These are phyloP conservation scores for Xiphophorus maculatus DNA, from an alignment of 2,113 vertebrate genomes.

Conservation along the genomic window DNA sequence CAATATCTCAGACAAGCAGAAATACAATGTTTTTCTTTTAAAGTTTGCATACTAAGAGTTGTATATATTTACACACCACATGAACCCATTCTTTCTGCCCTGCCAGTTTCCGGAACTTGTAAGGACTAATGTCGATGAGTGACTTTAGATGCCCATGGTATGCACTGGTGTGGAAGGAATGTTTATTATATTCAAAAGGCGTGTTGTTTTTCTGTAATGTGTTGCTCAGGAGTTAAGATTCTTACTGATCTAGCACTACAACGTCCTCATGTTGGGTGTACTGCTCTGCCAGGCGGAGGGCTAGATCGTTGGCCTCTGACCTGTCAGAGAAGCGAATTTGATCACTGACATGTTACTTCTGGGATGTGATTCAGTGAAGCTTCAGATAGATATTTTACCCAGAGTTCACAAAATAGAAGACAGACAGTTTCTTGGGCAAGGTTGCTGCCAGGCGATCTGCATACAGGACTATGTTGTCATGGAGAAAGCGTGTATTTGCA, in stretches of 20 bases:
- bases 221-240: not conserved
- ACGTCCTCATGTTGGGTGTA: slow-evolving; percentile 89
- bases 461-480: slow-evolving; percentile 90
- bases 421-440: slow-evolving; percentile 84
- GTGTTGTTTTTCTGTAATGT: not conserved
- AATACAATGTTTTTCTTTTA: not conserved
- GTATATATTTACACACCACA: slow-evolving; percentile 85
- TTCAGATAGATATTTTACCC: slow-evolving; percentile 80
- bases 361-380: too few relatives aligned
- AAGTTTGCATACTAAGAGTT: slow-evolving; percentile 15
- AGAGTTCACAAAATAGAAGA: slow-evolving; percentile 96
- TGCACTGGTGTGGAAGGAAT: slow-evolving; percentile 80
- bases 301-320: slow-evolving; percentile 95
- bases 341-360: not conserved
- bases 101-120: slow-evolving; percentile 92
- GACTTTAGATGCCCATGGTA: slow-evolving; percentile 95
- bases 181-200: slow-evolving; percentile 19
- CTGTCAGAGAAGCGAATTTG: slow-evolving; percentile 63
- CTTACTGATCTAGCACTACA: slow-evolving; percentile 93
- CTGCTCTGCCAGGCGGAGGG: slow-evolving; percentile 88
- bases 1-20: slow-evolving; percentile 6
- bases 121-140: slow-evolving; percentile 96
- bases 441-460: slow-evolving; percentile 86
- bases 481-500: slow-evolving; percentile 90
- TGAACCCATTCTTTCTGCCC: slow-evolving; percentile 98